A percentile compares a stretch with the other conserved stretches of the same genome.
Conservation (phyloP, 1,140 invertebrate genomes). For the Melanaphis sacchari region DNA sequence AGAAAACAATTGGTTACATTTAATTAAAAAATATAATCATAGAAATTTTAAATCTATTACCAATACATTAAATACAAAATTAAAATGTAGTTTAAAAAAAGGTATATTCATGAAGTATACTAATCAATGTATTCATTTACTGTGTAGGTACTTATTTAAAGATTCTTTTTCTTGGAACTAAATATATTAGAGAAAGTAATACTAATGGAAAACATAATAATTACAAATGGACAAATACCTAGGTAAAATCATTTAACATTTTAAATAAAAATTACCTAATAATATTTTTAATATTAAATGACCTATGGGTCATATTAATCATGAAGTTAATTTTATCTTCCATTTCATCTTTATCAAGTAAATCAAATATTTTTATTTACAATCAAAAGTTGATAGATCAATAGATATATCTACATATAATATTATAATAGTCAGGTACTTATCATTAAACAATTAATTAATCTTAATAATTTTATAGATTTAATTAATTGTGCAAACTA, state of each 20-base stretch:
- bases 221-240: neutral
- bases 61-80: neutral
- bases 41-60: neutral
- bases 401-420: neutral
- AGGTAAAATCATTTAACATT: neutral
- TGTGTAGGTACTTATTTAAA: neutral
- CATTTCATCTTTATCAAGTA: neutral
- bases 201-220: neutral
- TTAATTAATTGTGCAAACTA: too few species aligned
- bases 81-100: neutral
- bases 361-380: neutral
- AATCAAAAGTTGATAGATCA: neutral
- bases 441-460: neutral
- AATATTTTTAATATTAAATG: neutral
- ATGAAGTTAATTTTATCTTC: neutral
- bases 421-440: neutral
- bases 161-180: neutral
- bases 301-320: neutral
- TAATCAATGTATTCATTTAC: neutral
- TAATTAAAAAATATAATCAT: neutral
- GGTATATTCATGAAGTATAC: neutral
- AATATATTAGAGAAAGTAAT: neutral
- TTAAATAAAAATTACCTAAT: neutral
- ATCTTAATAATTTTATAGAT: neutral
- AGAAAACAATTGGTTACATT: neutral